These are phyloP conservation scores for Lathronympha strigana DNA, from an alignment of 2,888 invertebrate species.

Conservation along the genomic window DNA sequence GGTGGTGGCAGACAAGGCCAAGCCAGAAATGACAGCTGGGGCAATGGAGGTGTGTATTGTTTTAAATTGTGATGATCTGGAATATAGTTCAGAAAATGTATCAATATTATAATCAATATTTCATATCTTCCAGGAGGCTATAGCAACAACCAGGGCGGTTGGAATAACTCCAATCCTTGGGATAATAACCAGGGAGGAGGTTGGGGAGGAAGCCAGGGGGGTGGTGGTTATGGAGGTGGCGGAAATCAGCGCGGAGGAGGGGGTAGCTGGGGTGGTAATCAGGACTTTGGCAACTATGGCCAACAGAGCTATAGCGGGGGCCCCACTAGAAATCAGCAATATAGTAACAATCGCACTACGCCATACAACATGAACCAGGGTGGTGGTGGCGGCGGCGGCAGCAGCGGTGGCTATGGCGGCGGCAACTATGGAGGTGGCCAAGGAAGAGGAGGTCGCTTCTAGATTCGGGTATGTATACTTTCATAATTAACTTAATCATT, in stretches of 20 bases:
- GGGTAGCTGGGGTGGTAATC: slow-evolving; percentile 84
- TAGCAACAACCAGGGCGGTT: slow-evolving; percentile 83
- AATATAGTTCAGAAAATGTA: background rate
- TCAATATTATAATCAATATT: background rate
- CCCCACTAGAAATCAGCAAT: slow-evolving; percentile 91
- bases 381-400: slow-evolving; percentile 78
- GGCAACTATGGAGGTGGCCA: slow-evolving; percentile 73
- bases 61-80: background rate
- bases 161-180: slow-evolving; percentile 80
- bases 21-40: slow-evolving; percentile 54
- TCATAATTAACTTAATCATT: background rate
- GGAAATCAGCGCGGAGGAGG: slow-evolving; percentile 77
- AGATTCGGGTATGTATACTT: slow-evolving; percentile 48
- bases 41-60: slow-evolving; percentile 66
- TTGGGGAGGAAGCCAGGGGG: slow-evolving; percentile 58
- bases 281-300: slow-evolving; percentile 90
- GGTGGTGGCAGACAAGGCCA: slow-evolving; percentile 77
- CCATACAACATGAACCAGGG: slow-evolving; percentile 89
- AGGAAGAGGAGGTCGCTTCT: slow-evolving; percentile 65
- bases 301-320: slow-evolving; percentile 94
- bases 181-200: slow-evolving; percentile 68
- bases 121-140: slow-evolving; percentile 72
- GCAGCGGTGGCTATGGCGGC: slow-evolving; percentile 75
- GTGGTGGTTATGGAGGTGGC: slow-evolving; percentile 58
- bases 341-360: slow-evolving; percentile 87